phyloP scores from a whole-genome alignment of 2,888 invertebrate genomes.

The Drosophila nigricruria region DNA sequence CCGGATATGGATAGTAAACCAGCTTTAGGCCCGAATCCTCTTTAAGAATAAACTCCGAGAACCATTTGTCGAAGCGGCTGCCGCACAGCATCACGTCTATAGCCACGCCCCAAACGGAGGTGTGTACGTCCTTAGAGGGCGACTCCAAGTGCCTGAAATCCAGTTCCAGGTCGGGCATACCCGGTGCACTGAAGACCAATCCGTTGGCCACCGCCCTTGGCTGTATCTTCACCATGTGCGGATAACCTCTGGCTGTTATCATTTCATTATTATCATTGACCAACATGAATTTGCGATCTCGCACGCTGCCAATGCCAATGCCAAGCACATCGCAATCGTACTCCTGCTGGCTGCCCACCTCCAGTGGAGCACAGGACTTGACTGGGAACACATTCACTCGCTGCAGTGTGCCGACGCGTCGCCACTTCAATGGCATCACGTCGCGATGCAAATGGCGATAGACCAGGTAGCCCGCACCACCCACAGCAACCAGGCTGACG shows the following conservation, averaged over 20 bases:
- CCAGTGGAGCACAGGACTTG: constrained; percentile 80
- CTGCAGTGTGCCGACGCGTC: constrained; percentile 76
- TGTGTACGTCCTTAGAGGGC: constrained; percentile 79
- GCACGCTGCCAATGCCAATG: constrained; percentile 65
- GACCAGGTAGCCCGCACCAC: constrained; percentile 70
- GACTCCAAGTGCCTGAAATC: constrained; percentile 84
- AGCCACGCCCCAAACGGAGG: constrained; percentile 87
- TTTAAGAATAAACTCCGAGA: constrained; percentile 86
- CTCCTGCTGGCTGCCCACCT: constrained; percentile 37
- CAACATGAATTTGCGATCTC: constrained; percentile 83
- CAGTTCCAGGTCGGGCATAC: constrained; percentile 86
- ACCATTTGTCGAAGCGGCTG: constrained; percentile 90
- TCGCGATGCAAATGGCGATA: constrained; percentile 74
- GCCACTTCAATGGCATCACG: constrained; percentile 81
- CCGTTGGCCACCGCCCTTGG: constrained; percentile 83
- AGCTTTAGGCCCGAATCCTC: constrained; percentile 86
- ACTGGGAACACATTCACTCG: constrained; percentile 80
- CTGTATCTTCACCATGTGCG: constrained; percentile 76
- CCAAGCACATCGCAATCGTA: constrained; percentile 80
- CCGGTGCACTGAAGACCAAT: constrained; percentile 87
- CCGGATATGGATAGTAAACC: constrained; percentile 87
- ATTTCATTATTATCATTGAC: constrained; percentile 76
- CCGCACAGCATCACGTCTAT: constrained; percentile 91
- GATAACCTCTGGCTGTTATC: constrained; percentile 82
- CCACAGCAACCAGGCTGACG: constrained; percentile 60